Evolutionary conservation across 2,888 invertebrate genomes (phyloP).

Genomic region (Tetragonisca angustula): DNA sequence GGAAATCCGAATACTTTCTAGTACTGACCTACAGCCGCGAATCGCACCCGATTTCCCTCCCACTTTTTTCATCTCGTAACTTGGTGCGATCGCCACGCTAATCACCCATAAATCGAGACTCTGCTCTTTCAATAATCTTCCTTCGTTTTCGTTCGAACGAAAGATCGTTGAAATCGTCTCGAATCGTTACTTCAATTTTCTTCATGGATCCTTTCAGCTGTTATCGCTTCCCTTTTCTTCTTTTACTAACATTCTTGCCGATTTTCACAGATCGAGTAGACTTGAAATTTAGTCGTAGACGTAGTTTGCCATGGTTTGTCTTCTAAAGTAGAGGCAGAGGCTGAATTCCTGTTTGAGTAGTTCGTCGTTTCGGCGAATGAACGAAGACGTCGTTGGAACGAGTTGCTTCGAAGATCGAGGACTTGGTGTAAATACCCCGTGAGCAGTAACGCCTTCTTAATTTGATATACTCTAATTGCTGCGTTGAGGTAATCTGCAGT

Average conservation of each 20-base stretch:
- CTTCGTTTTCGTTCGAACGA: too few relatives aligned
- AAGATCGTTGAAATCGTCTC: too few relatives aligned
- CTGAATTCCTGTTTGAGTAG: neutral
- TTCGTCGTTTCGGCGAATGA: neutral
- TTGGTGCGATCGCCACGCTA: too few relatives aligned
- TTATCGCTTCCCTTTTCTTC: rapidly evolving
- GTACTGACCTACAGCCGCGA: conserved; percentile 66
- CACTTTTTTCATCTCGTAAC: neutral
- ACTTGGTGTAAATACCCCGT: conserved; percentile 14
- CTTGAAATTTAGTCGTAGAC: neutral
- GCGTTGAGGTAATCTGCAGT: conserved; percentile 9
- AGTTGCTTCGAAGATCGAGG: conserved; percentile 21
- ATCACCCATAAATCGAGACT: too few relatives aligned
- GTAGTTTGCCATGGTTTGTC: neutral
- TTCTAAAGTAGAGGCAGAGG: neutral
- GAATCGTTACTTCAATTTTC: too few relatives aligned
- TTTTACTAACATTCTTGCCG: neutral
- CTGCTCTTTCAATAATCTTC: too few relatives aligned
- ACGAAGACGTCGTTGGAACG: neutral
- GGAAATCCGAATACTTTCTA: conserved; percentile 73
- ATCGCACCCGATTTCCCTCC: conserved; percentile 10
- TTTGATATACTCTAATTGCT: conserved; percentile 54
- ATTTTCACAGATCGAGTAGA: neutral
- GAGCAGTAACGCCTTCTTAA: conserved; percentile 39
- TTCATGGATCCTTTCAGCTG: neutral